Evolutionary conservation across 2,888 invertebrate species (phyloP), one percentile per base, ranked within the genome.

Genomic region (Malthinus flaveolus): DNA sequence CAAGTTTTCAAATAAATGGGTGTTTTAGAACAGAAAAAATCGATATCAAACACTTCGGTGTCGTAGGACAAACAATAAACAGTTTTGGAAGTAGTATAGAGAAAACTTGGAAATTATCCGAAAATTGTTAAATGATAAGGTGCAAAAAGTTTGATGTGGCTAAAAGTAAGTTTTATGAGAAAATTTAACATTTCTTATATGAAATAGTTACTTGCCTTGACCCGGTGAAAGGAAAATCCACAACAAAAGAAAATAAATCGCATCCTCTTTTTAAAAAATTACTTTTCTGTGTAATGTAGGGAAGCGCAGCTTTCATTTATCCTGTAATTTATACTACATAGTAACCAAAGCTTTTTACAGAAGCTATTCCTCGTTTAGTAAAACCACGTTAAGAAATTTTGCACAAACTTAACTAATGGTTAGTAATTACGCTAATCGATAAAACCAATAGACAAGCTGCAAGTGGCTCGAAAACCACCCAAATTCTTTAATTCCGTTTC

Each of bases 241-340:
- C 58, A 57, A 64, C 59, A 64, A 64, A 64, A 55, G 61, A 61
- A 64, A 64, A 64, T 58, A 58, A 60, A 64, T 62, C 52, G 55
- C 59, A 59, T 61, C 59, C 56, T 49, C 34, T 59, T 61, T 60
- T 60, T 59, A 54, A 48, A 57, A 56, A 42, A 55, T 55, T 49
- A 55, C 49, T 49, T 46, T 48, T 39, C 35, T 49, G 33, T 44
- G 49, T 49, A 44, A 49, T 35, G 55, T 49, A 49, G 48, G 47
- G 54, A 54, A 47, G 47, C 37, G 36, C 47, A 33, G 49, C 34
- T 42, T 49, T 55, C 44, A 49, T 49, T 55, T 49, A 44, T 48
- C 31, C 23, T 49, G 49, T 55, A 55, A 55, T 55, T 49, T 55
- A 55, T 55, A 49, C 55, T n/a, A 33, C 46, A 53, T 31, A 53